These are phyloP conservation scores for Zosterops japonicus DNA, from an alignment of 2,113 vertebrate genomes.

Conservation along the genomic window DNA sequence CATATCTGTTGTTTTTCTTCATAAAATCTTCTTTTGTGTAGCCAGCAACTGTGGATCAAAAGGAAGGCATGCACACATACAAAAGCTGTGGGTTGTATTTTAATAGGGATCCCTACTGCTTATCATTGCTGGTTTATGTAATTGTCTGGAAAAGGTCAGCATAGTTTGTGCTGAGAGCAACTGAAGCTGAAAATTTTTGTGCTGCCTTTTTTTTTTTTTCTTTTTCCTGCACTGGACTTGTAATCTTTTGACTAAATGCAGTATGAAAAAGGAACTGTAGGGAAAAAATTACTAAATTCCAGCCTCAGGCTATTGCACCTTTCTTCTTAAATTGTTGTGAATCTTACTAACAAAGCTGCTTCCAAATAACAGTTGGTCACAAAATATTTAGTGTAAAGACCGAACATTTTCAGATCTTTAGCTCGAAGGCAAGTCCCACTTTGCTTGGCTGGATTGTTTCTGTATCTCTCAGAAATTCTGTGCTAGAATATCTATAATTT, in stretches of 20 bases:
- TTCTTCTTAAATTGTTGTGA: not conserved
- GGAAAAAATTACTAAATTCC: not conserved
- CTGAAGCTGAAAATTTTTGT: constrained; percentile 7
- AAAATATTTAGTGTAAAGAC: constrained; percentile 1
- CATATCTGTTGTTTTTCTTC: constrained; percentile 43
- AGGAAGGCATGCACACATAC: constrained; percentile 19
- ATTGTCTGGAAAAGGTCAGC: constrained; percentile 66
- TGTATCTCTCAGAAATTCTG: not conserved
- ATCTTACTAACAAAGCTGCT: not conserved
- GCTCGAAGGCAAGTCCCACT: not conserved
- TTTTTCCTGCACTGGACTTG: not conserved
- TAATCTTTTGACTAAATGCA: constrained; percentile 1
- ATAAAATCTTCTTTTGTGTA: constrained; percentile 10
- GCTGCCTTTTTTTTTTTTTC: no score
- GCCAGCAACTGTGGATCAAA: not conserved
- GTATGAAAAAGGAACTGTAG: not conserved
- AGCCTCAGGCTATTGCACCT: not conserved
- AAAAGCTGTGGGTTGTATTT: constrained; percentile 51
- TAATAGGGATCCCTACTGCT: constrained; percentile 61
- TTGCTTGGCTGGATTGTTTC: not conserved
- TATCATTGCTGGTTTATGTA: constrained; percentile 57
- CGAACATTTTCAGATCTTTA: not conserved
- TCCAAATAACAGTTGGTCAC: not conserved
- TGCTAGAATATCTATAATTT: not conserved
- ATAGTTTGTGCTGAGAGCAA: constrained; percentile 40